A percentile compares a stretch with the other conserved stretches of the same genome.
phyloP scores from a whole-genome alignment of 2,113 vertebrate species.

The Globicephala melas region DNA sequence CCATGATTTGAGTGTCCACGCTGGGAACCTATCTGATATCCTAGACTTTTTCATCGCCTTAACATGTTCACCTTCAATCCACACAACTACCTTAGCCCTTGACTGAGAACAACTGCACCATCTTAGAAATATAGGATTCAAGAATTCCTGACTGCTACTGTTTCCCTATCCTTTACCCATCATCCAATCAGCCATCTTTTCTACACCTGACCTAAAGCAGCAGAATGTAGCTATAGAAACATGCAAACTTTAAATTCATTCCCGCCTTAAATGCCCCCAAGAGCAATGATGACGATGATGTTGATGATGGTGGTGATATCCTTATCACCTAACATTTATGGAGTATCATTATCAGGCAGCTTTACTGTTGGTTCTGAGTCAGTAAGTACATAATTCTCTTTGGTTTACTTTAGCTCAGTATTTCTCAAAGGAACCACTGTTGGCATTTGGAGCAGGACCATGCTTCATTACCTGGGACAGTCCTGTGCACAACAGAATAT shows the following conservation, averaged over 20 bases:
- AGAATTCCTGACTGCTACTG: background rate
- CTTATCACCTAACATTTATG: background rate
- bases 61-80: background rate
- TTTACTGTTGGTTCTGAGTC: background rate
- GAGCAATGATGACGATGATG: background rate
- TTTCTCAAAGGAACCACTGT: constrained; percentile 2
- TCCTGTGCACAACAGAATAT: background rate
- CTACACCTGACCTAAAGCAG: background rate
- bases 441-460: background rate
- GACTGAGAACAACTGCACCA: background rate
- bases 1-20: background rate
- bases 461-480: background rate
- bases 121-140: background rate
- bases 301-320: background rate
- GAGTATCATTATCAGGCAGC: background rate
- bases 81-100: background rate
- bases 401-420: constrained; percentile 23
- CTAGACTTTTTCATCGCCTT: background rate
- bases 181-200: background rate
- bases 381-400: background rate
- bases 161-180: background rate
- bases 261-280: background rate
- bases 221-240: background rate
- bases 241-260: background rate
- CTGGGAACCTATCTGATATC: background rate